Conservation (phyloP, 2,888 invertebrate genomes). For the Diaprepes abbreviatus region DNA sequence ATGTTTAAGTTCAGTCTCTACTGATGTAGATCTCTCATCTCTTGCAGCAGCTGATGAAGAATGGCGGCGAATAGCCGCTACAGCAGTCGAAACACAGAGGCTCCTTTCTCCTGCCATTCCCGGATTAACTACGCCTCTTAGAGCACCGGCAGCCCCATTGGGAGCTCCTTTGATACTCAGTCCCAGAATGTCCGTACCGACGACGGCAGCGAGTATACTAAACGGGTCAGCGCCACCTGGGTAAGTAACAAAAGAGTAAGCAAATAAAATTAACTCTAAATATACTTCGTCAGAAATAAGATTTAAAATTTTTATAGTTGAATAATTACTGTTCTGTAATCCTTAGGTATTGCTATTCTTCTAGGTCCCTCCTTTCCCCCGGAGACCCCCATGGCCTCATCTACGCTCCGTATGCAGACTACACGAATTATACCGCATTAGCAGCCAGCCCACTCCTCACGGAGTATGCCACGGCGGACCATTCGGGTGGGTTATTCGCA, state of each 20-base stretch:
- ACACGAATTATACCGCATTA: conserved; percentile 91
- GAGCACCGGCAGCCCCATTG: conserved; percentile 76
- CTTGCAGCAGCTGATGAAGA: conserved; percentile 76
- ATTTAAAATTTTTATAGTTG: no score
- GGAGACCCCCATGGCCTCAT: conserved; percentile 82
- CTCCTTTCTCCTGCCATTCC: conserved; percentile 75
- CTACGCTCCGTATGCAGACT: conserved; percentile 90
- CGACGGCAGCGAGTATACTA: conserved; percentile 78
- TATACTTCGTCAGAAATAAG: no score
- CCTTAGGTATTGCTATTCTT: conserved; percentile 14
- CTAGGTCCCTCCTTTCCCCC: conserved; percentile 53
- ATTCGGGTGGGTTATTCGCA: conserved; percentile 96
- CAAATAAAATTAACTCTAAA: no score
- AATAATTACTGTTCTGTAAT: conserved; percentile 2
- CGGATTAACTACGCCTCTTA: conserved; percentile 67
- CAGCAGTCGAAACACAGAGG: conserved; percentile 84
- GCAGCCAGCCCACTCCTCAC: conserved; percentile 86
- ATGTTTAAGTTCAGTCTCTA: conserved; percentile 40
- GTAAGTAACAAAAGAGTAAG: no score
- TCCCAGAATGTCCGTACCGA: conserved; percentile 88
- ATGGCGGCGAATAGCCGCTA: conserved; percentile 87
- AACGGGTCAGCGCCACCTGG: conserved; percentile 77
- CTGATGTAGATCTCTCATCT: conserved; percentile 48
- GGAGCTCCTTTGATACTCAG: conserved; percentile 95
- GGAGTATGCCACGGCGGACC: conserved; percentile 88